phyloP scores from a whole-genome alignment of 2,797 vertebrate genomes.

The Anisognathus igniventris region DNA sequence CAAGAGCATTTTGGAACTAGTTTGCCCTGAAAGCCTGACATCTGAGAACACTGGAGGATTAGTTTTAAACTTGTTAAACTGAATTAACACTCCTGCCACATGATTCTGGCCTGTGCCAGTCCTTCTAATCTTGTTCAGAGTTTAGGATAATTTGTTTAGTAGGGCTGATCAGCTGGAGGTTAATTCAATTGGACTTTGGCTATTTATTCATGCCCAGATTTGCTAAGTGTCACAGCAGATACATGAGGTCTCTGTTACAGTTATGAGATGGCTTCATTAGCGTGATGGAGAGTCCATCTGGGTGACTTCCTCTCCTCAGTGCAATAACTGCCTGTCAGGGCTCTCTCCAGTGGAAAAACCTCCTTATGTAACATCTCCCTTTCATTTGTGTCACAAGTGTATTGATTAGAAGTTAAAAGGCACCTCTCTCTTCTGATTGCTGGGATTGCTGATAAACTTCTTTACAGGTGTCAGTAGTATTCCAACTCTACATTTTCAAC shows the following conservation, averaged over 20 bases:
- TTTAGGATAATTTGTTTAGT: constrained; percentile 74
- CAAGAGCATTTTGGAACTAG: neutral
- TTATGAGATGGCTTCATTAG: constrained; percentile 66
- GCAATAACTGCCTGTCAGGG: constrained; percentile 33
- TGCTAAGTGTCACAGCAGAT: constrained; percentile 69
- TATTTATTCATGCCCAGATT: constrained; percentile 71
- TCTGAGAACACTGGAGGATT: constrained; percentile 17
- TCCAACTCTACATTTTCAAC: neutral
- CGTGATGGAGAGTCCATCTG: constrained; percentile 36
- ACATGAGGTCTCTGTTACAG: constrained; percentile 67
- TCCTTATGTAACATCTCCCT: constrained; percentile 6
- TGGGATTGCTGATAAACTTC: neutral
- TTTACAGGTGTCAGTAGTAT: neutral
- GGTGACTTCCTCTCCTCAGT: constrained; percentile 5
- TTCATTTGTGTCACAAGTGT: constrained; percentile 5
- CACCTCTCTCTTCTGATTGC: neutral
- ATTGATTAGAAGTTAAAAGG: constrained; percentile 32
- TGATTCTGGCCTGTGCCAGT: constrained; percentile 45
- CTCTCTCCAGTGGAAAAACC: constrained; percentile 11
- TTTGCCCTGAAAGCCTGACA: constrained; percentile 44
- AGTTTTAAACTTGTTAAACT: constrained; percentile 64
- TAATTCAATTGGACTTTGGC: constrained; percentile 76
- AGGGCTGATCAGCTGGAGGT: constrained; percentile 73
- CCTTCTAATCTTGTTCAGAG: constrained; percentile 70
- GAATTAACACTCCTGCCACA: constrained; percentile 54